Evolutionary conservation across 1,140 invertebrate genomes (phyloP).

Genomic region (Drosophila pseudoobscura): DNA sequence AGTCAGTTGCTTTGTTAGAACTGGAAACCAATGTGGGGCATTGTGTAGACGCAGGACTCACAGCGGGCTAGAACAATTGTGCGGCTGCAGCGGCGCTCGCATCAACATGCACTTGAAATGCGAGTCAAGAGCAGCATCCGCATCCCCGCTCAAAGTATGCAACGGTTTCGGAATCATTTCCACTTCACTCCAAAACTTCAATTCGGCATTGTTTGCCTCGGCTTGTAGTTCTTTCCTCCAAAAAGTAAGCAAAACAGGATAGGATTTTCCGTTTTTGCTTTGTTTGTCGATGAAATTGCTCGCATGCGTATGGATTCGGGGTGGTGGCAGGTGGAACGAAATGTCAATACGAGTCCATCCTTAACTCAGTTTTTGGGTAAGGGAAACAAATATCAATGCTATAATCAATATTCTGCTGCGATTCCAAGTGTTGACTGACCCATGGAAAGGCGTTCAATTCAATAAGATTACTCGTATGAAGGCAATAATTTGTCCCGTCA

Average conservation of each 20-base stretch:
- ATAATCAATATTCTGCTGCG: too few species aligned
- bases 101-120: conserved; percentile 72
- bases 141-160: conserved; percentile 31
- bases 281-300: conserved; percentile 71
- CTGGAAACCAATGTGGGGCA: conserved; percentile 26
- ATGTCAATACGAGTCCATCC: background rate
- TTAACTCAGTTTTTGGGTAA: too few species aligned
- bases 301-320: conserved; percentile 33
- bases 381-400: too few species aligned
- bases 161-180: conserved; percentile 14
- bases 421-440: background rate
- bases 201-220: conserved; percentile 28
- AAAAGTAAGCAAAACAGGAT: conserved; percentile 45
- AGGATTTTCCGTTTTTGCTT: conserved; percentile 17
- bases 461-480: conserved; percentile 13
- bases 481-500: conserved; percentile 34
- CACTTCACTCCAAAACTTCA: conserved; percentile 26
- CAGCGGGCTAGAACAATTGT: conserved; percentile 42
- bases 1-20: conserved; percentile 64
- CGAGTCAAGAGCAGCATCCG: conserved; percentile 67
- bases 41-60: conserved; percentile 34
- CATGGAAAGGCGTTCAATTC: background rate
- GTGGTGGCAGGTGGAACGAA: background rate
- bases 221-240: conserved; percentile 42
- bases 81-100: conserved; percentile 19